Conservation (phyloP, 1,140 invertebrate species). For the Plodia interpunctella region DNA sequence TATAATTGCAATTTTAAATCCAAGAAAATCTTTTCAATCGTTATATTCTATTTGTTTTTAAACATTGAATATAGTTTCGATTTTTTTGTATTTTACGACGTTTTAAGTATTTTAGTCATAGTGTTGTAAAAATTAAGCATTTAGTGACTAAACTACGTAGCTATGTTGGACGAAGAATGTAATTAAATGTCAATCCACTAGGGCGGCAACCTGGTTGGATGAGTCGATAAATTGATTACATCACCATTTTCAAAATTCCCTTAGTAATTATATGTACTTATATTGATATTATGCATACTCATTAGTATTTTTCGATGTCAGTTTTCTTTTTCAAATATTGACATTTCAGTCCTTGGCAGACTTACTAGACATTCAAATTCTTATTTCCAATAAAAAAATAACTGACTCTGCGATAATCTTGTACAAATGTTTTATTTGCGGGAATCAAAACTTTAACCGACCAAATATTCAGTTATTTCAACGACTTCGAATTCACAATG, state of each 20-base stretch:
- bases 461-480: neutral
- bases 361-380: no score
- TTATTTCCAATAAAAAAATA: no score
- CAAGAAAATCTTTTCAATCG: slow-evolving; percentile 20
- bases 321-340: no score
- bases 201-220: slow-evolving; percentile 30
- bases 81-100: slow-evolving; percentile 8
- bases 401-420: no score
- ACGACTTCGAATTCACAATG: neutral
- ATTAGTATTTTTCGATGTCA: no score
- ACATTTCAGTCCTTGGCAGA: no score
- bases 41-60: slow-evolving; percentile 12
- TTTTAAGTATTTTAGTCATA: no score
- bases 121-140: slow-evolving; percentile 60
- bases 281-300: no score
- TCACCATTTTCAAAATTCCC: neutral
- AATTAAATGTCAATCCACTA: slow-evolving; percentile 42
- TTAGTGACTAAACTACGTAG: slow-evolving; percentile 40
- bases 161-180: slow-evolving; percentile 67
- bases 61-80: neutral
- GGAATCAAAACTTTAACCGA: no score
- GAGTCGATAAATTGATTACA: slow-evolving; percentile 28
- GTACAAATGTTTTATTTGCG: no score
- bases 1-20: neutral
- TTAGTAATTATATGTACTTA: neutral